These are phyloP conservation scores for Teleiodes luculella DNA, from an alignment of 2,888 invertebrate genomes.

Conservation along the genomic window DNA sequence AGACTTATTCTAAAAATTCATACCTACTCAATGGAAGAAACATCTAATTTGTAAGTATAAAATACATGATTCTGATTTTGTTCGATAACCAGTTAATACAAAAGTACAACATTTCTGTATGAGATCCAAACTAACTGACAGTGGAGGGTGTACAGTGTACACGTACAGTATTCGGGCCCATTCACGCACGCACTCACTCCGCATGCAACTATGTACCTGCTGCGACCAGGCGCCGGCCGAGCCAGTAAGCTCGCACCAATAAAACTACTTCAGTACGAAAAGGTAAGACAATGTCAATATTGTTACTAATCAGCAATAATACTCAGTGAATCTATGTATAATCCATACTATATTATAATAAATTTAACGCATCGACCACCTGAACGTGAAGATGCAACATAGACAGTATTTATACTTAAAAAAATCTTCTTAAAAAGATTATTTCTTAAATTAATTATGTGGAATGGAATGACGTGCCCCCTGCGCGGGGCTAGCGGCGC, in stretches of 20 bases:
- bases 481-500: constrained; percentile 51
- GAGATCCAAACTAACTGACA: constrained; percentile 66
- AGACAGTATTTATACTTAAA: constrained; percentile 68
- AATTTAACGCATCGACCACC: constrained; percentile 56
- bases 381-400: constrained; percentile 49
- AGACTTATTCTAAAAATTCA: constrained; percentile 68
- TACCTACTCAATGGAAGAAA: constrained; percentile 71
- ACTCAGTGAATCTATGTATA: constrained; percentile 71
- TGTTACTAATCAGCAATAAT: constrained; percentile 74
- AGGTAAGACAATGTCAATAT: constrained; percentile 63
- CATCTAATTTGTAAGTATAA: constrained; percentile 66
- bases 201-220: constrained; percentile 28
- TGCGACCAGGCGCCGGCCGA: constrained; percentile 9
- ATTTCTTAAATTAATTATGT: constrained; percentile 74
- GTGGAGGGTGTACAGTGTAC: constrained; percentile 43
- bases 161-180: constrained; percentile 26
- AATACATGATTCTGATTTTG: constrained; percentile 74
- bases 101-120: constrained; percentile 70
- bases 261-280: constrained; percentile 58
- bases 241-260: constrained; percentile 48
- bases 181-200: constrained; percentile 33
- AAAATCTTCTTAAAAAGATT: constrained; percentile 70
- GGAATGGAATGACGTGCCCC: constrained; percentile 77
- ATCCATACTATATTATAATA: constrained; percentile 76
- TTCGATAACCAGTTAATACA: constrained; percentile 64